These are phyloP conservation scores for Poeciliopsis prolifica DNA, from an alignment of 2,113 vertebrate genomes.

Conservation along the genomic window DNA sequence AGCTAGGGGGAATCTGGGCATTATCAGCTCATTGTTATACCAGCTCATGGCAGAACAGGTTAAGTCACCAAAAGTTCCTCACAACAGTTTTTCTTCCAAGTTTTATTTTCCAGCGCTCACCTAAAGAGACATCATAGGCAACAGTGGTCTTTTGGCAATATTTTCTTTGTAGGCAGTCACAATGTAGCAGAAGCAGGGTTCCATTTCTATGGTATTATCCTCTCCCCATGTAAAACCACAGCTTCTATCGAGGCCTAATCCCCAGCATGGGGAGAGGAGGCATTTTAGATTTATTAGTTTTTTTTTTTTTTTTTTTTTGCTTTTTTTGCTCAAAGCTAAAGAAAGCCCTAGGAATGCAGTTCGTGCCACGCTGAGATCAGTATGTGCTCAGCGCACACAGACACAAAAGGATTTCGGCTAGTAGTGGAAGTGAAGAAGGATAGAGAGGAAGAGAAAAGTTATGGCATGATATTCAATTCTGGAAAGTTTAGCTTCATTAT, in stretches of 20 bases:
- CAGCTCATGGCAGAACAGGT: conserved; percentile 35
- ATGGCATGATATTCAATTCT: conserved; percentile 50
- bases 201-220: conserved; percentile 66
- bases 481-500: conserved; percentile 74
- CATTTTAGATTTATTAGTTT: conserved; percentile 70
- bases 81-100: conserved; percentile 25
- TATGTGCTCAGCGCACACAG: conserved; percentile 59
- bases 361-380: conserved; percentile 66
- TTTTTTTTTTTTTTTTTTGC: conserved; percentile 28
- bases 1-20: conserved; percentile 1
- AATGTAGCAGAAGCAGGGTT: conserved; percentile 60
- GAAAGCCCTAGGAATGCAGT: conserved; percentile 67
- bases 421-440: conserved; percentile 42
- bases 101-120: conserved; percentile 29
- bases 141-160: conserved; percentile 40
- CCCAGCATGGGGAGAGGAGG: conserved; percentile 52
- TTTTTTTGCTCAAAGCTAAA: conserved; percentile 56
- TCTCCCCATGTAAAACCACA: conserved; percentile 66
- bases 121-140: conserved; percentile 57
- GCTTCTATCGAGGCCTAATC: conserved; percentile 68
- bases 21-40: conserved; percentile 40
- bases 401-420: conserved; percentile 65
- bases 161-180: conserved; percentile 42
- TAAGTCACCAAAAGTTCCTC: conserved; percentile 28
- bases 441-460: conserved; percentile 20